Base-by-base conservation (phyloP, 2,113 vertebrate genomes). In the Gobiocypris rarus region DNA sequence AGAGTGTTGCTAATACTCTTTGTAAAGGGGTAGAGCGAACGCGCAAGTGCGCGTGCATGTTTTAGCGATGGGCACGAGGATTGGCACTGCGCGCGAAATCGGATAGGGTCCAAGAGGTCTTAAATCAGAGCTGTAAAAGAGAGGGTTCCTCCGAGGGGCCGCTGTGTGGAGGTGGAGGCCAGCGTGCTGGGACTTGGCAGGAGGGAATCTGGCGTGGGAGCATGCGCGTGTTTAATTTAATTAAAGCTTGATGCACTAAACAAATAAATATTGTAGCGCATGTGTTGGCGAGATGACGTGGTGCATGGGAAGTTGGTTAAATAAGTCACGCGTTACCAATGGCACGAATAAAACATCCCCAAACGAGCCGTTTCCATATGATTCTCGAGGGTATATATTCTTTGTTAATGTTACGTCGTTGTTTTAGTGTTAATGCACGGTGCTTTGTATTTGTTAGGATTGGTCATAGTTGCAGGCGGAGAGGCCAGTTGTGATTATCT, bases 81-180 rank as follows among this genome's bases (percentile, higher is more conserved):
- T 89, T 87, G 73, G 58, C 63, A 82, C 58, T 73, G 82, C 28
- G 73, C 74, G 83, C 75, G 74, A 63, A n/a, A 50, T 79, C 31
- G 71, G 41, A 84, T 15, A 70, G 59, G 86, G 28, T 87, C 65
- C 28, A 76, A 58, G 41, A 58, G 43, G 54, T 73, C 63, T 59
- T 82, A 67, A 73, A 84, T 65, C 38, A 67, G 54, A 63, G 78
- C 19, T 19, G 58, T 54, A 59, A 61, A 45, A 67, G 48, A 75
- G 26, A 73, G 76, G 75, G 61, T 65, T 61, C 59, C 34, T 84
- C 75, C 56, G 24, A 86, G 59, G 41, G n/a, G 24, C 58, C 77
- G 50, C 77, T 11, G 77, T 31, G 59, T 80, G 77, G 65, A 82
- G 65, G 78, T 81, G 78, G 59, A 80, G 24, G 77, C 58, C 38